Evolutionary conservation across 2,888 invertebrate genomes (phyloP).

Genomic region (Rosalia funebris): DNA sequence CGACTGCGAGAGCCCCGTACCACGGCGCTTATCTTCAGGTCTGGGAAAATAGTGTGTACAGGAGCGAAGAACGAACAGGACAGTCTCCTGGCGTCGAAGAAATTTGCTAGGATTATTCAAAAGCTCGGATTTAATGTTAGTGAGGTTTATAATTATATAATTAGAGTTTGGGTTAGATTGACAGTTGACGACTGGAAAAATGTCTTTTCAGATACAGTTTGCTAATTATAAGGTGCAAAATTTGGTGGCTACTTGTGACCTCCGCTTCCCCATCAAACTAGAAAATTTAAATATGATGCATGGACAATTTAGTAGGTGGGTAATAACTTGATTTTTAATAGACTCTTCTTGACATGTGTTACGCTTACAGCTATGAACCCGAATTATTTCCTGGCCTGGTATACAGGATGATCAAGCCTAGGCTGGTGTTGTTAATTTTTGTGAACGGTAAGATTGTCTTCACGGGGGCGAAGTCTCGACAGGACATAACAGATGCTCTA

Average conservation of each 20-base stretch:
- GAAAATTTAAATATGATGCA: slow-evolving; percentile 79
- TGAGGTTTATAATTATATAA: slow-evolving; percentile 7
- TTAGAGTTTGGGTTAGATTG: not conserved
- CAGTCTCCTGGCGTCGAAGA: slow-evolving; percentile 71
- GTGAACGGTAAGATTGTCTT: slow-evolving; percentile 87
- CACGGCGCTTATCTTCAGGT: slow-evolving; percentile 80
- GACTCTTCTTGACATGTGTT: not conserved
- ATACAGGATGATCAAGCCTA: slow-evolving; percentile 84
- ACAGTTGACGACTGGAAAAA: not conserved
- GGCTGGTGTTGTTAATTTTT: slow-evolving; percentile 84
- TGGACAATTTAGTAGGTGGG: slow-evolving; percentile 70
- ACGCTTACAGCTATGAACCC: slow-evolving; percentile 84
- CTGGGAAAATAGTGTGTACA: slow-evolving; percentile 85
- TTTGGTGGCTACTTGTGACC: slow-evolving; percentile 89
- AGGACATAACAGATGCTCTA: slow-evolving; percentile 81
- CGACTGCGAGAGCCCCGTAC: slow-evolving; percentile 81
- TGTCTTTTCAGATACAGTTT: slow-evolving; percentile 18
- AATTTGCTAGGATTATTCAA: slow-evolving; percentile 21
- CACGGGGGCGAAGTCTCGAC: slow-evolving; percentile 81
- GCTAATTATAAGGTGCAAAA: slow-evolving; percentile 81
- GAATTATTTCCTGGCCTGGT: slow-evolving; percentile 87
- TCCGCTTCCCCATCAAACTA: slow-evolving; percentile 82
- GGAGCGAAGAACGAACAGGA: slow-evolving; percentile 83
- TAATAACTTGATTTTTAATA: not conserved
- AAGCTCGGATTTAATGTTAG: slow-evolving; percentile 65